Base-by-base conservation (phyloP, 1,140 invertebrate genomes). In the Alviniconcha marisindica region DNA sequence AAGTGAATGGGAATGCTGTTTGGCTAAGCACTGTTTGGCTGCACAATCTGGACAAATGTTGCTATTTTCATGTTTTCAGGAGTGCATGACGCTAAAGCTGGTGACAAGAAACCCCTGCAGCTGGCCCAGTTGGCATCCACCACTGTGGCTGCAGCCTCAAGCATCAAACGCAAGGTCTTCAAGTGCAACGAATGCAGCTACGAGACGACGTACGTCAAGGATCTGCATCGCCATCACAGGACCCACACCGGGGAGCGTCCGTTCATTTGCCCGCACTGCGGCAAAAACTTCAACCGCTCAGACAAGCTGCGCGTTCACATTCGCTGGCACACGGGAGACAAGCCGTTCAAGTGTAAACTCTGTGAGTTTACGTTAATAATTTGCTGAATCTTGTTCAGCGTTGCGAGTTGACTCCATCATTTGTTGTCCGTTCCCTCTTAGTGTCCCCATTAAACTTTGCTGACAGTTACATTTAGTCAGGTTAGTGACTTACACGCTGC, bases 281-380 rank as follows among this genome's bases (percentile, higher is more conserved):
- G 60, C 18, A 90, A 88, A 56, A 81, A 74, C 2, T 90, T 91
- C 82, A 89, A 85, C 73, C 77, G 89, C n/a, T 87, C 83, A 60
- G 89, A 90, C 81, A 89, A 91, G 74, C 86, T 91, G 7, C 87
- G 85, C 10, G 82, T 91, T 28, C 92, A 93, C 77, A 83, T 89
- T 82, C 82, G 91, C 28, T 89, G 88, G 83, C 97, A 98, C 92
- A 97, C 96, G 40, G 97, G 97, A 90, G 96, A 97, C 92, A 97
- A 97, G 89, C 96, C 97, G 1, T 97, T 97, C 93, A 96, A 96
- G 18, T 98, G 97, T 93, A 95, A 96, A n/a, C 96, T 97, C 89
- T 98, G 97, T 91, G 83, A 87, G 88, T 88, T 56, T n/a, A n/a
- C n/a, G n/a, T n/a, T n/a, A n/a, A n/a, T n/a, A n/a, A n/a, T n/a